phyloP scores from a whole-genome alignment of 2,888 invertebrate species.

The Micoletzkya japonica region DNA sequence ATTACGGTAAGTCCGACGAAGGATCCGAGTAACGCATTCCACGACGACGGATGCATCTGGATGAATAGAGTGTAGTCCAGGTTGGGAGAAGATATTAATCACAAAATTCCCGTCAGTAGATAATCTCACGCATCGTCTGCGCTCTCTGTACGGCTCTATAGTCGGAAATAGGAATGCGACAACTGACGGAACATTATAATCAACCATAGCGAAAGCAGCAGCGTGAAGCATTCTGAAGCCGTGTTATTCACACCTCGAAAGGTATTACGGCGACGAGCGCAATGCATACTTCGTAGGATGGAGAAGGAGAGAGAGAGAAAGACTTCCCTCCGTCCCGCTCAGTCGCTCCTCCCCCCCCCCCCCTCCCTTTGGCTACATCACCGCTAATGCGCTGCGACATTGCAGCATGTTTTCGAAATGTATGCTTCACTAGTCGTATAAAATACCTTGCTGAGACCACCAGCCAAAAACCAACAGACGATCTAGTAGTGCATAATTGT shows the following conservation, averaged over 20 bases:
- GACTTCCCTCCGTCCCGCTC: not conserved
- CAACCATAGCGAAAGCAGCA: not conserved
- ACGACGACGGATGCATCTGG: constrained; percentile 13
- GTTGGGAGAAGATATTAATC: constrained; percentile 36
- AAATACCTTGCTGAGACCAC: too few species aligned
- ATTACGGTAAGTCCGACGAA: not conserved
- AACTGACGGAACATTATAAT: too few species aligned
- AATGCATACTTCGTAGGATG: not conserved
- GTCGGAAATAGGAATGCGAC: too few species aligned
- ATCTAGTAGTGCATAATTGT: too few species aligned
- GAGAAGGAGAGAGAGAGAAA: constrained; percentile 13
- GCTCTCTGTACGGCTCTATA: not conserved
- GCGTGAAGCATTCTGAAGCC: not conserved
- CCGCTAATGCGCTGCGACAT: too few species aligned
- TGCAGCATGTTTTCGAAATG: too few species aligned
- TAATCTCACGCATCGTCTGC: not conserved
- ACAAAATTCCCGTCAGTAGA: too few species aligned
- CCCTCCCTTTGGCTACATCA: not conserved
- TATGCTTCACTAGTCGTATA: too few species aligned
- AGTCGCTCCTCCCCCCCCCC: not conserved
- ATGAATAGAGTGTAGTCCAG: not conserved
- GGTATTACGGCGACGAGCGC: not conserved
- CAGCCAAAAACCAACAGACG: too few species aligned
- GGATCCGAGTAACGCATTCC: constrained; percentile 25
- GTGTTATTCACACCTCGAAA: too few species aligned